These are phyloP conservation scores for Cryptocheilus praepositus DNA, from an alignment of 2,888 invertebrate species.

Conservation along the genomic window DNA sequence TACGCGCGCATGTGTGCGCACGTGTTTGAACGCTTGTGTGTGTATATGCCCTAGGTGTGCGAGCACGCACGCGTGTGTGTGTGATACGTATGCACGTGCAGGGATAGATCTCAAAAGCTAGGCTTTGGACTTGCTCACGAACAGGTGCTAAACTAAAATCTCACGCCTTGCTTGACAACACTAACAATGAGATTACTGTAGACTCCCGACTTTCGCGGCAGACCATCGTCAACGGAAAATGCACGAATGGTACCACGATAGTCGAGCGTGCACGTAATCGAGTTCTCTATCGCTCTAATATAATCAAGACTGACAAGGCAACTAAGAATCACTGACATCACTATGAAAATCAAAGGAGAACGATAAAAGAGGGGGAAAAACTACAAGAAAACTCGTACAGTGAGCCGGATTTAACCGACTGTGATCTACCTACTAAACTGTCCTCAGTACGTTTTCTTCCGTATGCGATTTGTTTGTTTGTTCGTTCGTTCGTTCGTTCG, in stretches of 20 bases:
- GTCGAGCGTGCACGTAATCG: conserved; percentile 40
- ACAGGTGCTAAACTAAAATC: conserved; percentile 44
- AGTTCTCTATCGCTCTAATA: conserved; percentile 31
- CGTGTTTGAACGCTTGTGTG: too few species aligned
- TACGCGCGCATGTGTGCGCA: not conserved
- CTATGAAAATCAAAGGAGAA: conserved; percentile 46
- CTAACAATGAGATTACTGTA: conserved; percentile 39
- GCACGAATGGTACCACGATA: conserved; percentile 13
- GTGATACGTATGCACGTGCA: not conserved
- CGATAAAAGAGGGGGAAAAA: conserved; percentile 36
- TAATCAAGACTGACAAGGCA: conserved; percentile 43
- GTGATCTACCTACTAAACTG: conserved; percentile 46
- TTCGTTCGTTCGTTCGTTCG: too few species aligned
- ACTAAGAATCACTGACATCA: conserved; percentile 46
- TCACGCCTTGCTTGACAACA: conserved; percentile 47
- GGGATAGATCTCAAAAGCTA: conserved; percentile 46
- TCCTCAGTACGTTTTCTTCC: not conserved
- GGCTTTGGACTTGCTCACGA: conserved; percentile 50
- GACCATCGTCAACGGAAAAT: not conserved
- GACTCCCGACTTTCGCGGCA: conserved; percentile 31
- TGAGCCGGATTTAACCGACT: conserved; percentile 39
- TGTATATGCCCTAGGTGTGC: not conserved
- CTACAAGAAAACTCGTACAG: conserved; percentile 40
- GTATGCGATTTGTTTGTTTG: too few species aligned
- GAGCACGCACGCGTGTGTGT: not conserved